phyloP scores from a whole-genome alignment of 1,140 invertebrate species.

The Euborellia annulipes region DNA sequence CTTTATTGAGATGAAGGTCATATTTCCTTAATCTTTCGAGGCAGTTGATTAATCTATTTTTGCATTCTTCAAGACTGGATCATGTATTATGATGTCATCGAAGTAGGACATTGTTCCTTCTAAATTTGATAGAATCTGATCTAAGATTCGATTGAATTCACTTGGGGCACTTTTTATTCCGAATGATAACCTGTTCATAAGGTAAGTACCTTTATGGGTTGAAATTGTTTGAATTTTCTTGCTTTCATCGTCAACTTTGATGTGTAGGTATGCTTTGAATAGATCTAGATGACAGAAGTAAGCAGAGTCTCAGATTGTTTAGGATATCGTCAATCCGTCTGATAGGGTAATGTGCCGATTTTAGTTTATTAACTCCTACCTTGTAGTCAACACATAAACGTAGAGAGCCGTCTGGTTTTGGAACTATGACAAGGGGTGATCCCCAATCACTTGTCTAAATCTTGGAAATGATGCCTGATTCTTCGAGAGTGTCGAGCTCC shows the following conservation, averaged over 20 bases:
- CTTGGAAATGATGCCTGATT: constrained; percentile 16
- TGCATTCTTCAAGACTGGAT: no score
- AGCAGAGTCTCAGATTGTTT: constrained; percentile 6
- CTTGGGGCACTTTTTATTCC: no score
- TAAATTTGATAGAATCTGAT: no score
- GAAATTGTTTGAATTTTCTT: constrained; percentile 22
- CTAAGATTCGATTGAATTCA: no score
- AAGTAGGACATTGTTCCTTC: no score
- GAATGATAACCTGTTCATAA: no score
- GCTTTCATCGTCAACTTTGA: constrained; percentile 17
- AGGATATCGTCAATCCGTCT: constrained; percentile 17
- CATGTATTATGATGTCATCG: no score
- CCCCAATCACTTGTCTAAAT: constrained; percentile 24
- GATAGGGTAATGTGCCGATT: constrained; percentile 14
- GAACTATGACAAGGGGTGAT: constrained; percentile 24
- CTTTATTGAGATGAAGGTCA: no score
- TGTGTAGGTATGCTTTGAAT: constrained; percentile 20
- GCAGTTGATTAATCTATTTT: no score
- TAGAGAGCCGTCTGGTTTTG: constrained; percentile 24
- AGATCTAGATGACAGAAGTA: constrained; percentile 16
- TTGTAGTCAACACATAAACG: constrained; percentile 27
- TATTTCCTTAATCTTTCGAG: no score
- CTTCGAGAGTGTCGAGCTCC: constrained; percentile 15
- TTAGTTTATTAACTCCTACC: constrained; percentile 14
- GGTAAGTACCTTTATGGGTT: no score